A percentile compares a stretch with the other conserved stretches of the same genome.
phyloP scores from a whole-genome alignment of 2,113 vertebrate species.

The Ifrita kowaldi region DNA sequence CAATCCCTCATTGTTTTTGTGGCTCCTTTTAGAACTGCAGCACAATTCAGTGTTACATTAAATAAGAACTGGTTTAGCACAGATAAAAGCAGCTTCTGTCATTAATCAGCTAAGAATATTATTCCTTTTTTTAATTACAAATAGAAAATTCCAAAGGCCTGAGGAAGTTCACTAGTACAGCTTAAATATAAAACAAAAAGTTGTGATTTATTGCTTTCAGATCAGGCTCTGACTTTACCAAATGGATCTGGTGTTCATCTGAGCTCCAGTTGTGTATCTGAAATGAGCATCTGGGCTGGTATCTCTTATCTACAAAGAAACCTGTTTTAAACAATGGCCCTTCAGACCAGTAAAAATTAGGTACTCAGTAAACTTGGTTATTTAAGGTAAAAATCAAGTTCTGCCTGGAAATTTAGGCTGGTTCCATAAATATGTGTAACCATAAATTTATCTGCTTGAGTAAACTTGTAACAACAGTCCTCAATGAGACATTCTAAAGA shows the following conservation, averaged over 20 bases:
- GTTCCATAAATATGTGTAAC: neutral
- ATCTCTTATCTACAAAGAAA: neutral
- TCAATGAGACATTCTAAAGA: neutral
- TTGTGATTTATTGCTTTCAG: neutral
- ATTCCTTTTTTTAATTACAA: neutral
- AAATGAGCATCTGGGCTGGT: neutral
- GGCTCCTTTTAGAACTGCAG: neutral
- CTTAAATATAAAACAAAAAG: neutral
- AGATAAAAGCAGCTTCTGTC: neutral
- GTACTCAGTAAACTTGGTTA: neutral
- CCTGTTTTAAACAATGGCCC: neutral
- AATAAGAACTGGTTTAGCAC: neutral
- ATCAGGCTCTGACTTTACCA: neutral
- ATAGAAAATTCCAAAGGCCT: neutral
- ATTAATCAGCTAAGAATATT: neutral
- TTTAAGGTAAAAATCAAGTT: neutral
- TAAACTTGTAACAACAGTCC: neutral
- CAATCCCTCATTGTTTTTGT: neutral
- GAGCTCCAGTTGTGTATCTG: neutral
- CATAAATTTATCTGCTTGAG: neutral
- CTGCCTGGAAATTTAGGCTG: neutral
- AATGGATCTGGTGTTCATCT: neutral
- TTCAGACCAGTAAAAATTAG: neutral
- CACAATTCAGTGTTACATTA: neutral
- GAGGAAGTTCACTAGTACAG: neutral